Evolutionary conservation across 2,797 vertebrate species (phyloP).

Genomic region (Crypturellus tataupa): DNA sequence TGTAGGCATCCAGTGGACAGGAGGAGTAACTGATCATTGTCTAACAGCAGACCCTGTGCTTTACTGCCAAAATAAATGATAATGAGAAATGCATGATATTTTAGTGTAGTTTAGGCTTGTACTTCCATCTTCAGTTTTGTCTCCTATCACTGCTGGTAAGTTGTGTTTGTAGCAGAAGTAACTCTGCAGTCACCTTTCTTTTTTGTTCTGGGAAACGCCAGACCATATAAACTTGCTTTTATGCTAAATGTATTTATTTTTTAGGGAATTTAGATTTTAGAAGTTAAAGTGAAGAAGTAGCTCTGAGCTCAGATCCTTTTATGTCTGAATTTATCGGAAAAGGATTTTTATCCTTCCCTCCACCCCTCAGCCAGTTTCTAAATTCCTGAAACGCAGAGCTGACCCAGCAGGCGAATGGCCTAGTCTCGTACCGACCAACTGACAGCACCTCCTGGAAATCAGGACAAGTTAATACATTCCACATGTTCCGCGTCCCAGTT

Average conservation of each 20-base stretch:
- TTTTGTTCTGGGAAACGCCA: background rate
- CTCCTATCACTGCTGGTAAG: background rate
- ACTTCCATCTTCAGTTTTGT: background rate
- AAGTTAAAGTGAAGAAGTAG: background rate
- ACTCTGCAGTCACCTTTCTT: background rate
- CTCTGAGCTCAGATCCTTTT: background rate
- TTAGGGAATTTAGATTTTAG: background rate
- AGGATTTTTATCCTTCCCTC: background rate
- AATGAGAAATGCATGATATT: background rate
- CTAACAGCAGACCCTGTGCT: background rate
- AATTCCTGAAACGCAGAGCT: slow-evolving; percentile 65
- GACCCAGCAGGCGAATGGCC: background rate
- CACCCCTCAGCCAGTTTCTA: background rate
- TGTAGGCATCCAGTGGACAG: background rate
- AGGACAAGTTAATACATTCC: slow-evolving; percentile 60
- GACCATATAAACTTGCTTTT: background rate
- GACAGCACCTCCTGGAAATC: slow-evolving; percentile 48
- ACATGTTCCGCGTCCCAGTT: slow-evolving; percentile 61
- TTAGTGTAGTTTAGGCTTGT: background rate
- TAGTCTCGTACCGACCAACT: background rate
- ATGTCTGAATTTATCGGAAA: background rate
- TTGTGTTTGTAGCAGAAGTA: background rate
- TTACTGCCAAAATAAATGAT: background rate
- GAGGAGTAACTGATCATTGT: background rate
- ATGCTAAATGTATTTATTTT: background rate